These are phyloP conservation scores for Rallus limicola DNA, from an alignment of 2,113 vertebrate genomes.

Conservation along the genomic window DNA sequence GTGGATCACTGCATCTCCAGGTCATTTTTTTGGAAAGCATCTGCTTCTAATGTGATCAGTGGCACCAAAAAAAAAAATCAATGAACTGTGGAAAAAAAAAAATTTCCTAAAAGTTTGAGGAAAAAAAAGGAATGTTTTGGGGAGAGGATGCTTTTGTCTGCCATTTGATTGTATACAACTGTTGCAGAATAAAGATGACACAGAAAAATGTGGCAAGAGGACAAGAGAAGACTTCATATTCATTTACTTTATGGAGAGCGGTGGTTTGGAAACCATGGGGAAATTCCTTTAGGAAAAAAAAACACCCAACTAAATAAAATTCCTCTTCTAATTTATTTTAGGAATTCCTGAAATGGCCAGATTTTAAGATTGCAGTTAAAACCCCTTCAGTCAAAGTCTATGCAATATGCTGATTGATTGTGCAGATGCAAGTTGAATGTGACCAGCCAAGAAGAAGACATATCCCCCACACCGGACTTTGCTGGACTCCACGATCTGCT, in stretches of 20 bases:
- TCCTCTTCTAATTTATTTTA: slow-evolving; percentile 69
- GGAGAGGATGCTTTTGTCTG: slow-evolving; percentile 13
- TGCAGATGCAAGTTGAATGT: slow-evolving; percentile 29
- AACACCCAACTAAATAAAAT: slow-evolving; percentile 47
- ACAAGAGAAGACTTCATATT: slow-evolving; percentile 59
- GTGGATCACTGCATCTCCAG: slow-evolving; percentile 36
- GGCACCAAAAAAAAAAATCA: background rate
- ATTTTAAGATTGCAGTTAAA: slow-evolving; percentile 66
- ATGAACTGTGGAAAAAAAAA: slow-evolving; percentile 18
- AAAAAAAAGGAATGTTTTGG: slow-evolving; percentile 7
- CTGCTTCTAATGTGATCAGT: slow-evolving; percentile 30
- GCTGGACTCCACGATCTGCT: background rate
- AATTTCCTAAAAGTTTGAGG: background rate
- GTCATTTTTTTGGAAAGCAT: slow-evolving; percentile 51
- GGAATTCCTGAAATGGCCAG: slow-evolving; percentile 65
- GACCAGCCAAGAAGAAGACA: background rate
- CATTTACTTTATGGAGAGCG: slow-evolving; percentile 58
- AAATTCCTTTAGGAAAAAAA: slow-evolving; percentile 18
- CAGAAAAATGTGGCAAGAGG: slow-evolving; percentile 58
- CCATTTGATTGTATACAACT: slow-evolving; percentile 35
- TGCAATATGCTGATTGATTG: slow-evolving; percentile 46
- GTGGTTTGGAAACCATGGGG: slow-evolving; percentile 52
- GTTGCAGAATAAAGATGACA: slow-evolving; percentile 41
- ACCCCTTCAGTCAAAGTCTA: slow-evolving; percentile 46
- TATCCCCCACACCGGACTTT: background rate